phyloP scores from a whole-genome alignment of 2,797 vertebrate species.

The Cuculus canorus region DNA sequence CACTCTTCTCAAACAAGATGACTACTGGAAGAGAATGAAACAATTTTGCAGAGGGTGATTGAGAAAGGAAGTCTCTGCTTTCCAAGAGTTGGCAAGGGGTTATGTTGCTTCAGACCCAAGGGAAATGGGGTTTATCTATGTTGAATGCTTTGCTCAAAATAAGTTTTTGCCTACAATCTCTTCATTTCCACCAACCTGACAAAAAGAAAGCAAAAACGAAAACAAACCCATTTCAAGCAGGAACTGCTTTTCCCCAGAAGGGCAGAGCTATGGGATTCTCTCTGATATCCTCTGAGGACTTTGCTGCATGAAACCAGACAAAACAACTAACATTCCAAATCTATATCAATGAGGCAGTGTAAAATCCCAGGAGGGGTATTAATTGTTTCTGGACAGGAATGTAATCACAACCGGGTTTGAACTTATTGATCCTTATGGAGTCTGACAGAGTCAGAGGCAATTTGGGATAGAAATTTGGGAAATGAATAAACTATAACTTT shows the following conservation, averaged over 20 bases:
- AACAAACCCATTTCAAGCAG: neutral
- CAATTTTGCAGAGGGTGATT: neutral
- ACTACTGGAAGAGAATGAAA: neutral
- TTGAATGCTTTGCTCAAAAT: neutral
- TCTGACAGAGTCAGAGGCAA: neutral
- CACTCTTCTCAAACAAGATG: too few species aligned
- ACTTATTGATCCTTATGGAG: slow-evolving; percentile 12
- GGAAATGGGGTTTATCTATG: fast-evolving
- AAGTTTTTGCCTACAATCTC: neutral
- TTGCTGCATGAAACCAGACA: too few species aligned
- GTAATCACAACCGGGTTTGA: neutral
- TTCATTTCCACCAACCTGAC: neutral
- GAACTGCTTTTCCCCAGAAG: neutral
- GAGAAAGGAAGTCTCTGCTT: neutral
- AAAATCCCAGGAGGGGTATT: neutral
- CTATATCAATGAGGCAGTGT: neutral
- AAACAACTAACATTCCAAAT: too few species aligned
- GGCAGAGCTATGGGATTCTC: neutral
- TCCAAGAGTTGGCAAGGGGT: neutral
- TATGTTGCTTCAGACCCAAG: fast-evolving
- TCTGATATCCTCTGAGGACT: neutral
- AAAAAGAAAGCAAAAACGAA: neutral
- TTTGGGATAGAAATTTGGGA: neutral
- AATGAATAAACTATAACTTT: neutral
- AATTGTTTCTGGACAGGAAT: neutral